Conservation (phyloP, 1,140 invertebrate species). For the Euura saliciscinereae region DNA sequence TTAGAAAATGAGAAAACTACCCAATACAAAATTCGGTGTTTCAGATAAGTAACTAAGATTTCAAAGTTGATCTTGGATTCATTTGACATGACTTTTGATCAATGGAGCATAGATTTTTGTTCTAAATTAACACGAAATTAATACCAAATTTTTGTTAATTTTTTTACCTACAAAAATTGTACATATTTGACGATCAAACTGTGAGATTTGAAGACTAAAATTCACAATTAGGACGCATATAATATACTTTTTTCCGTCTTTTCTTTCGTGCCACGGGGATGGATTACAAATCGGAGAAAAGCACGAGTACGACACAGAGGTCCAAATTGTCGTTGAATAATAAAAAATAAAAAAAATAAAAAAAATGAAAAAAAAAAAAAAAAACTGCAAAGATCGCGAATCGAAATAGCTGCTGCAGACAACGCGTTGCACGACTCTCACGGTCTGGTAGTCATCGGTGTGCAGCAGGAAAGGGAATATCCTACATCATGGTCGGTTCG, state of each 20-base stretch:
- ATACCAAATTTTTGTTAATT: too few species aligned
- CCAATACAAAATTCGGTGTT: too few species aligned
- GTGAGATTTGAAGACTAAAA: too few species aligned
- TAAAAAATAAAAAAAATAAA: constrained; percentile 39
- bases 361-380: constrained; percentile 31
- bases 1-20: too few species aligned
- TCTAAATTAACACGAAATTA: too few species aligned
- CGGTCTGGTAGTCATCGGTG: not conserved
- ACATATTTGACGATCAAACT: too few species aligned
- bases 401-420: constrained; percentile 1
- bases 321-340: constrained; percentile 33
- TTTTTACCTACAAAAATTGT: too few species aligned
- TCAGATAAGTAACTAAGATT: too few species aligned
- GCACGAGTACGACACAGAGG: not conserved
- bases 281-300: constrained; percentile 16
- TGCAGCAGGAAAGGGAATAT: not conserved
- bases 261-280: constrained; percentile 15
- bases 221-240: not conserved
- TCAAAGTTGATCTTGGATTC: too few species aligned
- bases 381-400: constrained; percentile 12
- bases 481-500: not conserved
- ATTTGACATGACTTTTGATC: too few species aligned
- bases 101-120: too few species aligned
- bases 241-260: not conserved
- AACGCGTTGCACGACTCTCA: not conserved